Percentiles rank a stretch among this genome's conserved stretches.
Conservation (phyloP, 2,888 invertebrate genomes). For the Tromatobia lineatoria region DNA sequence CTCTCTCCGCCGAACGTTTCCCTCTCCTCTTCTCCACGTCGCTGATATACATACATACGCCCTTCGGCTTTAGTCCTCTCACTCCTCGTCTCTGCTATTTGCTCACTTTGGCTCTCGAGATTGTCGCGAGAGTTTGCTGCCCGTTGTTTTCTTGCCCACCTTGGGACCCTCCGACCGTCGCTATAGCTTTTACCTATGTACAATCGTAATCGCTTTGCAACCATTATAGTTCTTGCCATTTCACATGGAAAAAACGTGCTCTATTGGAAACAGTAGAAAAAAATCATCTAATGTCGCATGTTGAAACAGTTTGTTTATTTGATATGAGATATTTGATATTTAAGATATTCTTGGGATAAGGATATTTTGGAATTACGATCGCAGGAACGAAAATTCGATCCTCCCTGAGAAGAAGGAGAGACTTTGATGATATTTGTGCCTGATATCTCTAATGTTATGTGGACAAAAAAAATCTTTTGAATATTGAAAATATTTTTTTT, state of each 20-base stretch:
- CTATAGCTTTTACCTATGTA: conserved; percentile 28
- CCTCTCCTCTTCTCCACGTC: neutral
- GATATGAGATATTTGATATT: neutral
- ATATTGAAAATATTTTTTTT: too few species aligned
- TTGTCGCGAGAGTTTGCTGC: conserved; percentile 62
- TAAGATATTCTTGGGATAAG: neutral
- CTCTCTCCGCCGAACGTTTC: neutral
- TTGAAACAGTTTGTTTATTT: neutral
- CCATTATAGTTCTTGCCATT: conserved; percentile 50
- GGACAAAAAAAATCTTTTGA: too few species aligned
- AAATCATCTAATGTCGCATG: neutral
- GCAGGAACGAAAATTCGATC: neutral
- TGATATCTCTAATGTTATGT: too few species aligned
- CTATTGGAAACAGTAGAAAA: neutral
- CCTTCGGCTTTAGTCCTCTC: neutral
- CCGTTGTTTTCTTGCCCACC: conserved; percentile 52
- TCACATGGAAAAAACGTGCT: neutral
- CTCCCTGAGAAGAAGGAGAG: too few species aligned
- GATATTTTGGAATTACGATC: neutral
- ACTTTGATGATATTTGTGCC: too few species aligned
- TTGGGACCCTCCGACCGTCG: conserved; percentile 23
- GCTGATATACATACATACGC: neutral
- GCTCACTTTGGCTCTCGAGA: conserved; percentile 61
- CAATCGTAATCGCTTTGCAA: conserved; percentile 51
- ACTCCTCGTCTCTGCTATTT: conserved; percentile 44